Evolutionary conservation across 2,797 vertebrate genomes (phyloP).

Genomic region (Pseudochirops cupreus): DNA sequence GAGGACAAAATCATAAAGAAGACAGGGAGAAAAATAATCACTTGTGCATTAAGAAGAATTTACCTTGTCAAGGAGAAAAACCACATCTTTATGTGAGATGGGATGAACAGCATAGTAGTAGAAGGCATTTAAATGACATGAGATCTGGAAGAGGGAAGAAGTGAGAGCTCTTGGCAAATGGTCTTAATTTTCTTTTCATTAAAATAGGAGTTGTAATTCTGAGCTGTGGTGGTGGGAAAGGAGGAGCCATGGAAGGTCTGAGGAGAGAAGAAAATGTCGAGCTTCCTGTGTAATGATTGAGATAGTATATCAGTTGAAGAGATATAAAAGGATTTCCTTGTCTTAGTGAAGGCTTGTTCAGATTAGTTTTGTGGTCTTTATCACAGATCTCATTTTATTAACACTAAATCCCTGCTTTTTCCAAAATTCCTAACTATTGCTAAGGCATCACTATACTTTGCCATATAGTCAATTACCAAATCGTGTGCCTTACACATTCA

Average conservation of each 20-base stretch:
- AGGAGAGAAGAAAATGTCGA: not conserved
- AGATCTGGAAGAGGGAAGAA: not conserved
- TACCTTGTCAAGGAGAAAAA: too few relatives aligned
- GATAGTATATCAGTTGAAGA: not conserved
- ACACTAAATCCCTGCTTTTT: too few relatives aligned
- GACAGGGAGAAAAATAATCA: too few relatives aligned
- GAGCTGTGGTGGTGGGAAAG: not conserved
- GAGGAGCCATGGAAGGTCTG: not conserved
- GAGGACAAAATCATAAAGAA: too few relatives aligned
- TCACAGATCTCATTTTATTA: too few relatives aligned
- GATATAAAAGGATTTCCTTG: not conserved
- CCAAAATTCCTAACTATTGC: not conserved
- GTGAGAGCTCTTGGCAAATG: not conserved
- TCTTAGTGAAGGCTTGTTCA: not conserved
- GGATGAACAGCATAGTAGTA: not conserved
- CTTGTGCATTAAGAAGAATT: too few relatives aligned
- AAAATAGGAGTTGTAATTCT: not conserved
- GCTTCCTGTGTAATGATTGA: not conserved
- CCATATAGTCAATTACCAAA: not conserved
- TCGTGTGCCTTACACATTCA: accelerated
- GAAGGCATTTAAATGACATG: not conserved
- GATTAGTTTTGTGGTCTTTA: not conserved
- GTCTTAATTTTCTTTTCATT: not conserved
- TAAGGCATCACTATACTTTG: not conserved
- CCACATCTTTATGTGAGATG: too few relatives aligned